Percentiles rank a stretch among this genome's conserved stretches.
These are phyloP conservation scores for Ctena decussata DNA, from an alignment of 2,888 invertebrate species.

Conservation along the genomic window DNA sequence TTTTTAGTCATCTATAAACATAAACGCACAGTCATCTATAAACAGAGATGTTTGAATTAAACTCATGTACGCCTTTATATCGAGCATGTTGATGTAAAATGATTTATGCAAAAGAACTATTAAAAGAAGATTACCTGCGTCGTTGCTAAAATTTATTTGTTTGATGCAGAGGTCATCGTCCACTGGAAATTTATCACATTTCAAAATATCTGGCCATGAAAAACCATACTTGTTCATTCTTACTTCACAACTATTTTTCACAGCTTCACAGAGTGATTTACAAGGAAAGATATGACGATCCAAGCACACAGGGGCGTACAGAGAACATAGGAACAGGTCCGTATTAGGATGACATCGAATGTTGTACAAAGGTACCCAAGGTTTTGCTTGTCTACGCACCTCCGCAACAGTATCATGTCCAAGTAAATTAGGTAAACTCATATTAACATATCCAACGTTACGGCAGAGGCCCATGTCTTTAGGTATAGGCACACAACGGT, in stretches of 20 bases:
- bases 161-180: conserved; percentile 90
- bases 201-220: conserved; percentile 90
- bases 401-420: conserved; percentile 90
- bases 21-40: too few relatives aligned
- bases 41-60: too few relatives aligned
- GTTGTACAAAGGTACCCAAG: conserved; percentile 89
- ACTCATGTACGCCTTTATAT: too few relatives aligned
- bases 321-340: conserved; percentile 90
- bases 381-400: conserved; percentile 88
- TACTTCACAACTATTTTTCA: conserved; percentile 89
- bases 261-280: conserved; percentile 89
- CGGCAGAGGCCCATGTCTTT: conserved; percentile 89
- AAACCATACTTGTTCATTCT: conserved; percentile 89
- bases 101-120: too few relatives aligned
- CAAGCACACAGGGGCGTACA: conserved; percentile 90
- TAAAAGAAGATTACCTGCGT: too few relatives aligned
- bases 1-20: too few relatives aligned
- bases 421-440: conserved; percentile 90
- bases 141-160: conserved; percentile 73
- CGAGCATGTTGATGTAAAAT: too few relatives aligned
- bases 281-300: conserved; percentile 90
- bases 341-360: conserved; percentile 90
- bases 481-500: conserved; percentile 89
- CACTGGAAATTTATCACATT: conserved; percentile 89
- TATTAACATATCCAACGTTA: conserved; percentile 89